Percentiles rank a stretch among this genome's conserved stretches.
phyloP scores from a whole-genome alignment of 1,140 invertebrate species.

The Aradophagus sp. region DNA sequence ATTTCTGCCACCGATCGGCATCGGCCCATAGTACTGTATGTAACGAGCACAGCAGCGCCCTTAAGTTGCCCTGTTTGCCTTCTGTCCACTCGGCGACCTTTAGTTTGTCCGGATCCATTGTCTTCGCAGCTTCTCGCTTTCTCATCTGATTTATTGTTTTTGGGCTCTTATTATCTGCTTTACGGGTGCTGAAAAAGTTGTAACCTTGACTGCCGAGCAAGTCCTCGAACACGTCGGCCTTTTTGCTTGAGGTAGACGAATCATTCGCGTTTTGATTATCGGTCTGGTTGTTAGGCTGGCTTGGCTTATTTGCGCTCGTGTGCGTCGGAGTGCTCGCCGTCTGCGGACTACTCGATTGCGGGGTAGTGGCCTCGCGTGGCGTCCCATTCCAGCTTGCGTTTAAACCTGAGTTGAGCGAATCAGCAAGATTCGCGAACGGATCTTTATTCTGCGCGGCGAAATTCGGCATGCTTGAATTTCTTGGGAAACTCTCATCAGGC shows the following conservation, averaged over 20 bases:
- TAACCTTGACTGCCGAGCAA: constrained; percentile 92
- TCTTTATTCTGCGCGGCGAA: constrained; percentile 75
- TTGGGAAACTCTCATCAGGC: constrained; percentile 72
- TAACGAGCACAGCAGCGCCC: constrained; percentile 94
- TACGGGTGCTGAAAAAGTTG: constrained; percentile 78
- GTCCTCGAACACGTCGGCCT: constrained; percentile 90
- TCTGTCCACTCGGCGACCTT: constrained; percentile 90
- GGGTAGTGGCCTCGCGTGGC: constrained; percentile 67
- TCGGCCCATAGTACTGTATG: constrained; percentile 96
- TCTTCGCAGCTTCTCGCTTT: constrained; percentile 88
- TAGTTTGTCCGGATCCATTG: constrained; percentile 93
- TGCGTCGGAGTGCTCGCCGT: constrained; percentile 68
- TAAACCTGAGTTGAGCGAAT: constrained; percentile 66
- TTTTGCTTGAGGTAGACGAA: constrained; percentile 62
- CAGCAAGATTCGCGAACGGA: constrained; percentile 76
- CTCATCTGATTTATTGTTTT: constrained; percentile 95
- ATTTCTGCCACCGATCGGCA: constrained; percentile 89
- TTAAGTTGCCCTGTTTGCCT: constrained; percentile 97
- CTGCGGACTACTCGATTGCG: constrained; percentile 70
- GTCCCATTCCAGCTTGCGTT: constrained; percentile 72
- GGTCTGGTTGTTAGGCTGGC: constrained; percentile 68
- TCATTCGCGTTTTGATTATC: constrained; percentile 49
- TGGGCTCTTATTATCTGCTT: constrained; percentile 85
- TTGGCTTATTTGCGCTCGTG: constrained; percentile 57
- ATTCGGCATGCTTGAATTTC: constrained; percentile 79